Base-by-base conservation (phyloP, 2,113 vertebrate genomes). In the Chamaea fasciata region DNA sequence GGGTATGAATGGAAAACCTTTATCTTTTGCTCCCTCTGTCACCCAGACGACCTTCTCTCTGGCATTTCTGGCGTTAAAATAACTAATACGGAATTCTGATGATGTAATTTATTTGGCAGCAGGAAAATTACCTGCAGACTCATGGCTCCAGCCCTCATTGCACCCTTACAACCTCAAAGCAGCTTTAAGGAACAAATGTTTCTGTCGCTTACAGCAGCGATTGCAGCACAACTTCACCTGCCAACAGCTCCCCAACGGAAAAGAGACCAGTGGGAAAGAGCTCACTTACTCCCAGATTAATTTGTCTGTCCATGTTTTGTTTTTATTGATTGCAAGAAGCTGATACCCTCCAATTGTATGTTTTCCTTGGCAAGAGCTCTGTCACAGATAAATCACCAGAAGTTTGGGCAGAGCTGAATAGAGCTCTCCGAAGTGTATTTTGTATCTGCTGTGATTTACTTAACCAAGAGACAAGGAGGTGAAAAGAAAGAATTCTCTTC, bases 401-500 rank as follows among this genome's bases (percentile, higher is more conserved):
- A 76, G 47, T 21, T 52, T 7, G 71, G 41, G 75, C 42, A 53
- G 62, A 79, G 63, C 33, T 87, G 57, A 83, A 56, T 0, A 65
- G 63, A 28, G 22, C 35, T 33, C 73, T 86, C 74, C 0, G 0
- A 78, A 62, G 39, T 37, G 26, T 35, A 42, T 70, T 87, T 74
- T 44, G 9, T 76, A n/a, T 62, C 62, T 79, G 65, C 39, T 73
- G 65, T 50, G 62, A 95, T 89, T 92, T 85, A 56, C 47, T 84
- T 82, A 91, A 71, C 80, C 35, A 94, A 87, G 49, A 82, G 37
- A 79, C 69, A 79, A 88, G 47, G 47, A 69, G 44, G 19, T 41
- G 33, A 91, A 65, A 63, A 91, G 47, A 70, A 81, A 17, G 53
- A 91, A 79, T 82, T 42, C 74, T 81, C 49, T 69, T 84, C 35